These are phyloP conservation scores for Pocota personata DNA, from an alignment of 2,888 invertebrate species.

Conservation along the genomic window DNA sequence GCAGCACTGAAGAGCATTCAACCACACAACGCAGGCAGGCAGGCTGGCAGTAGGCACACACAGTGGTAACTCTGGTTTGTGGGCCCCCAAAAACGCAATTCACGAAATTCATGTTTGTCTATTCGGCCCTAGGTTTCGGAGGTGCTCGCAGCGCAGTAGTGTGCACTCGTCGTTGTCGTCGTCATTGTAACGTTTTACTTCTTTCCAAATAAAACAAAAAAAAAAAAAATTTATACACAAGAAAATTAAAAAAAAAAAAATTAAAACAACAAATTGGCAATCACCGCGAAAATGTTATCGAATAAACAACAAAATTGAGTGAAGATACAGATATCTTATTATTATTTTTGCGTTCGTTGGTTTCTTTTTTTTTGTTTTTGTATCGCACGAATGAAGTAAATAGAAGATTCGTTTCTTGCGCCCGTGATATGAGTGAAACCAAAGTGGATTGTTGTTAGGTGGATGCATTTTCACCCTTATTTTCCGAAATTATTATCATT, in stretches of 20 bases:
- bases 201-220: constrained; percentile 74
- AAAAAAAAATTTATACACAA: constrained; percentile 53
- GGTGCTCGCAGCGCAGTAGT: constrained; percentile 82
- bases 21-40: constrained; percentile 60
- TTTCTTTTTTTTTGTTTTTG: constrained; percentile 13
- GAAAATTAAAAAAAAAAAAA: constrained; percentile 42
- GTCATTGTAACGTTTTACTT: constrained; percentile 78
- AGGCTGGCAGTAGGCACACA: constrained; percentile 56
- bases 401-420: constrained; percentile 22
- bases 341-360: constrained; percentile 6
- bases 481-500: constrained; percentile 45
- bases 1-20: constrained; percentile 70
- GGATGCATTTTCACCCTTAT: constrained; percentile 70
- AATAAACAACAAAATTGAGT: constrained; percentile 68
- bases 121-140: constrained; percentile 83
- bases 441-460: constrained; percentile 59
- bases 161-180: constrained; percentile 79
- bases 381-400: not conserved
- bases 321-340: constrained; percentile 49
- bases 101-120: constrained; percentile 82
- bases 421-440: constrained; percentile 59
- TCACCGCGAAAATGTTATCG: constrained; percentile 65
- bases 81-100: constrained; percentile 82
- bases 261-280: constrained; percentile 48
- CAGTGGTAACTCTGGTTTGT: constrained; percentile 77